Evolutionary conservation across 2,113 vertebrate species (phyloP).

Genomic region (Jaculus jaculus): DNA sequence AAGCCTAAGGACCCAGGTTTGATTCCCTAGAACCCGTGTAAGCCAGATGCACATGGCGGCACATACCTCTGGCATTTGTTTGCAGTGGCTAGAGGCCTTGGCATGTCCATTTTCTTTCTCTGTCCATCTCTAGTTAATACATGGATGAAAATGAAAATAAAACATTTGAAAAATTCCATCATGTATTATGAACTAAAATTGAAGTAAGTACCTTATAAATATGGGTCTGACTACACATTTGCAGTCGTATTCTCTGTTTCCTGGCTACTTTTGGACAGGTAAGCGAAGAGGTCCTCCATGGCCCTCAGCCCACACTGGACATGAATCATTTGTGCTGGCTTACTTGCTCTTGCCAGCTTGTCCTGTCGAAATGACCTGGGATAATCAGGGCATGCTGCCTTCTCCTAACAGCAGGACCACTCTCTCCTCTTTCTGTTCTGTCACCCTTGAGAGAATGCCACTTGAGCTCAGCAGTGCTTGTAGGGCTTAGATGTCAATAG

Average conservation of each 20-base stretch:
- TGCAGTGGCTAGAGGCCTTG: no score
- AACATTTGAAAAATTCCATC: neutral
- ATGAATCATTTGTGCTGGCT: neutral
- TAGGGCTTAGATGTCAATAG: neutral
- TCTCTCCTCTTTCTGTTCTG: slow-evolving; percentile 18
- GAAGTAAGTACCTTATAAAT: neutral
- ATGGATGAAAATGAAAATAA: no score
- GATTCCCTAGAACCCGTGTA: no score
- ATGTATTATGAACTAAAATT: slow-evolving; percentile 2
- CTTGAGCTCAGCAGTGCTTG: neutral
- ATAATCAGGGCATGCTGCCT: neutral
- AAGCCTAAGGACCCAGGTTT: no score
- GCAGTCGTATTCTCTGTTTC: neutral
- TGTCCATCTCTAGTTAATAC: no score
- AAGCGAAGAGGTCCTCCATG: neutral
- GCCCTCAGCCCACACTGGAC: neutral
- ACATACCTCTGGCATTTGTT: no score
- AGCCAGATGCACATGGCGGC: no score
- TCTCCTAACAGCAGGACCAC: slow-evolving; percentile 11
- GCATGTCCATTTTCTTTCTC: no score
- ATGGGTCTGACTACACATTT: neutral
- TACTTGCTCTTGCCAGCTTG: neutral
- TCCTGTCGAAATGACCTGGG: neutral
- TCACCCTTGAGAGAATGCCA: neutral
- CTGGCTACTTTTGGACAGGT: neutral